Evolutionary conservation across 2,113 vertebrate genomes (phyloP), one percentile per base, ranked within the genome.

Genomic region (Rhinogobius similis): DNA sequence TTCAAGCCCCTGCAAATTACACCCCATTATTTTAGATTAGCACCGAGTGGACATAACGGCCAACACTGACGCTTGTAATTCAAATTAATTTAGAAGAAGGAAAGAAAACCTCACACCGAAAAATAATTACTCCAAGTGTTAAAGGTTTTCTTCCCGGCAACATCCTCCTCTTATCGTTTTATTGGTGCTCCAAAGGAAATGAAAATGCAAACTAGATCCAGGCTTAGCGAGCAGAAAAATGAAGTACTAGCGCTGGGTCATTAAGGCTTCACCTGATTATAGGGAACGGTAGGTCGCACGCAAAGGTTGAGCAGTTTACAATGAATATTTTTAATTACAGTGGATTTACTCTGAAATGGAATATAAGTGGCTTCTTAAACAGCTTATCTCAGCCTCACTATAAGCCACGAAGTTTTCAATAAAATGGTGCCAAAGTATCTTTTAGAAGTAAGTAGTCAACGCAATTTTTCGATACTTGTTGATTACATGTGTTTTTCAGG

Each of bases 251-350:
- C 82, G 66, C 81, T 86, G 77, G 81, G 76, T 86, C 87, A 88
- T 92, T 94, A 93, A 90, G 86, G 78, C 87, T 86, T 87, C 65
- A 82, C 84, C 82, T 91, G 88, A 92, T 93, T 92, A 93, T 92
- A 90, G 72, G 76, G 74, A 88, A 82, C 75, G 70, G 77, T 73
- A 90, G 86, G 89, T 88, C 53, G 83, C 83, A 82, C 20, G 89
- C 86, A 79, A 93, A 91, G 91, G 87, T 90, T 93, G 89, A 92
- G 79, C 84, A 90, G 88, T 92, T 93, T 89, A 91, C 91, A 90
- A 91, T 91, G 87, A 91, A 75, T 75, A 86, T 83, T 91, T 93
- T 93, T 92, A 92, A 92, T 94, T 92, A 90, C 85, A 87, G 77
- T 73, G 90, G 91, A 92, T 93, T 93, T 92, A 88, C 83, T 82